A percentile compares a stretch with the other conserved stretches of the same genome.
phyloP scores from a whole-genome alignment of 2,113 vertebrate species.

The Pluvianellus socialis region DNA sequence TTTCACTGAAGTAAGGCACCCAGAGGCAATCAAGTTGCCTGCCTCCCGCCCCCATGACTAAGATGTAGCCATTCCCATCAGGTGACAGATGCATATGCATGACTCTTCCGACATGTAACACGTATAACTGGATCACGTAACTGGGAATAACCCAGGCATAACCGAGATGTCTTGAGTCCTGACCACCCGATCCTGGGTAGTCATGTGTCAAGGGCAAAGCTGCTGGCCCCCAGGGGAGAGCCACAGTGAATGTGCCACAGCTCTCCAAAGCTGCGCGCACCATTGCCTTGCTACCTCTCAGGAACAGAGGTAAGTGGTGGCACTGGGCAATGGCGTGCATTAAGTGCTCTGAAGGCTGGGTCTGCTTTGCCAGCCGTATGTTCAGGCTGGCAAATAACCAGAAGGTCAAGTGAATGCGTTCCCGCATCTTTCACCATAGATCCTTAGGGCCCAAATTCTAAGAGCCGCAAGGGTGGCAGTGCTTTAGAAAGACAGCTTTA shows the following conservation, averaged over 20 bases:
- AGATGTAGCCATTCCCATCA: background rate
- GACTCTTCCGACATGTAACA: background rate
- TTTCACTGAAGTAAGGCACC: background rate
- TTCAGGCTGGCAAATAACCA: background rate
- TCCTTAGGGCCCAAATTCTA: background rate
- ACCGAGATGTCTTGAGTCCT: background rate
- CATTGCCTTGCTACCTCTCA: background rate
- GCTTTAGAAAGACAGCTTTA: background rate
- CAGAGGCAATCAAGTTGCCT: background rate
- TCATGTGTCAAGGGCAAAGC: background rate
- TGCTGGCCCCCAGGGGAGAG: background rate
- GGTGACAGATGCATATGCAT: background rate
- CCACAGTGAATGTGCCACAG: background rate
- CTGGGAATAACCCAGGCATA: background rate
- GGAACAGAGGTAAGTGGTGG: background rate
- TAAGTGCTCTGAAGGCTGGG: background rate
- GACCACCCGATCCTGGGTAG: fast-evolving
- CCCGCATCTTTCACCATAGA: background rate
- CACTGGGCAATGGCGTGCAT: background rate
- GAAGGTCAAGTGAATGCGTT: background rate
- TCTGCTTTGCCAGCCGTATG: background rate
- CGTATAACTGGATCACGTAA: background rate
- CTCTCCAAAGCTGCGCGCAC: background rate
- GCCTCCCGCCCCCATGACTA: background rate
- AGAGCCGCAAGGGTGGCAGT: background rate